phyloP scores from a whole-genome alignment of 64 coral and sea anemone species.

The Montipora capricornis region DNA sequence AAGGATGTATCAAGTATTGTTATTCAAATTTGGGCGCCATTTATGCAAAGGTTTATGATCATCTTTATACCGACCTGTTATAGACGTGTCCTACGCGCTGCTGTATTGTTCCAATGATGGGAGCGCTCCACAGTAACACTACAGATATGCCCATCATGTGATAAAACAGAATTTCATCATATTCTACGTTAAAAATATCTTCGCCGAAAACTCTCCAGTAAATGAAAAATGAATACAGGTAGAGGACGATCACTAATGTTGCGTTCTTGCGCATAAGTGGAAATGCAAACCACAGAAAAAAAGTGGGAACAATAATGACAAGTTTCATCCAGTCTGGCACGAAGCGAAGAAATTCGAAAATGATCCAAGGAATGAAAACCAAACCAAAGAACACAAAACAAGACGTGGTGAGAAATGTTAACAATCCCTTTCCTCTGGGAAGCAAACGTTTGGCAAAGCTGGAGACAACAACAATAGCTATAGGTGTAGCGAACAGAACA shows the following conservation, averaged over 20 bases:
- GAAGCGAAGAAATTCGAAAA: slow-evolving; percentile 54
- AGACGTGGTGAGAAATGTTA: slow-evolving; percentile 5
- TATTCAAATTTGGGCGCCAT: too few relatives aligned
- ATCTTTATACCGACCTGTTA: slow-evolving; percentile 45
- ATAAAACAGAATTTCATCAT: slow-evolving; percentile 22
- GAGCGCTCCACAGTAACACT: slow-evolving; percentile 51
- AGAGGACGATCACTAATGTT: slow-evolving; percentile 56
- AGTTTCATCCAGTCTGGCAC: slow-evolving; percentile 72
- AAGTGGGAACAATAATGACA: slow-evolving; percentile 55
- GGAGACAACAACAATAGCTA: not conserved
- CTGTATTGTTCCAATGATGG: slow-evolving; percentile 58
- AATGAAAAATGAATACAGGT: slow-evolving; percentile 60
- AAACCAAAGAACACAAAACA: slow-evolving; percentile 29
- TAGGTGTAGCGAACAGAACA: slow-evolving; percentile 8
- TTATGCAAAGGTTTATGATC: too few relatives aligned
- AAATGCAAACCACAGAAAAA: slow-evolving; percentile 71
- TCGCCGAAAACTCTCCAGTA: slow-evolving; percentile 73
- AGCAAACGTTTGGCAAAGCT: not conserved
- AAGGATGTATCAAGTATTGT: too few relatives aligned
- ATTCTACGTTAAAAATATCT: slow-evolving; percentile 8
- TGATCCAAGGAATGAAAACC: slow-evolving; percentile 72
- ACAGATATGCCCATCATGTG: slow-evolving; percentile 27
- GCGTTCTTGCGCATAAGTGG: slow-evolving; percentile 67
- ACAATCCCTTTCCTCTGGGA: slow-evolving; percentile 11
- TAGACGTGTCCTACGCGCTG: slow-evolving; percentile 76